These are phyloP conservation scores for Boleophthalmus pectinirostris DNA, from an alignment of 2,113 vertebrate species.

Conservation along the genomic window DNA sequence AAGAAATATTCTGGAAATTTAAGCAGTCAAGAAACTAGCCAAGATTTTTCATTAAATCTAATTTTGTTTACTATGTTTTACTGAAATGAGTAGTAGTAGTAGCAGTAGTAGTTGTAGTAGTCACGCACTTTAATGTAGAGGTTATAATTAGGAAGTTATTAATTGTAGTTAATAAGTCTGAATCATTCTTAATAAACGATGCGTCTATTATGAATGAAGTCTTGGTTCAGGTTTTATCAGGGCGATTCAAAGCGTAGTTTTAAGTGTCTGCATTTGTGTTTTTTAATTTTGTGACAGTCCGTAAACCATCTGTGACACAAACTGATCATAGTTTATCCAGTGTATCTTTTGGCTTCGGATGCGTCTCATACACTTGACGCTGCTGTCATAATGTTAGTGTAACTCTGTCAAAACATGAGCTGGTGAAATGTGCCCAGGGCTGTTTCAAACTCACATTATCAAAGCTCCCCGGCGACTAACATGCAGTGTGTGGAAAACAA, in stretches of 20 bases:
- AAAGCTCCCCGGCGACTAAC: conserved; percentile 29
- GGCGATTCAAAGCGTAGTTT: neutral
- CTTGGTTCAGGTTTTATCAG: no score
- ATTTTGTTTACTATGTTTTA: no score
- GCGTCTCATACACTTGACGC: conserved; percentile 46
- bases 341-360: conserved; percentile 46
- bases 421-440: conserved; percentile 34
- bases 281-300: conserved; percentile 12
- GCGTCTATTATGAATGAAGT: no score
- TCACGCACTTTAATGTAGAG: no score
- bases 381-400: conserved; percentile 70
- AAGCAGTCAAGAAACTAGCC: no score
- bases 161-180: no score
- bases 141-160: no score
- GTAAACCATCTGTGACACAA: conserved; percentile 20
- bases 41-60: no score
- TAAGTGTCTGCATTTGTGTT: conserved; percentile 50
- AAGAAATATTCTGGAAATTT: no score
- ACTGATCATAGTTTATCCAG: conserved; percentile 45
- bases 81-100: no score
- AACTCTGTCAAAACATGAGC: conserved; percentile 64
- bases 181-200: no score
- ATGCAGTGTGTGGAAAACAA: conserved; percentile 24
- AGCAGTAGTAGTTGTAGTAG: no score
- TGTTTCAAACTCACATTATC: conserved; percentile 32